Evolutionary conservation across 2,888 invertebrate species (phyloP), one percentile per base, ranked within the genome.

Genomic region (Amiota minor): DNA sequence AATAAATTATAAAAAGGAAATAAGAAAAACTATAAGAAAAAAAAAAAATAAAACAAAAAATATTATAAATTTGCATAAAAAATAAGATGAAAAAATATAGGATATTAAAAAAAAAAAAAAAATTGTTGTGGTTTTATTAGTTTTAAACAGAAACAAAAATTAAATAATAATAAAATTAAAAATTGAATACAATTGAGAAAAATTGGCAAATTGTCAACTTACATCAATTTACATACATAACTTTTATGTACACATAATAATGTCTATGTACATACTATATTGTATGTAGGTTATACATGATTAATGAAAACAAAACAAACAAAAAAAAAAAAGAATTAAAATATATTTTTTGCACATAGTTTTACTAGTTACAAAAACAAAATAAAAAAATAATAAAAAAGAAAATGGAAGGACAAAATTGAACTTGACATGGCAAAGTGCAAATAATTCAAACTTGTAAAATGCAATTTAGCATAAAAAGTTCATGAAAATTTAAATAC

Each of bases 331-430:
- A 76, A 77, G 67, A 23, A 2, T 35, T 35, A 35, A 35, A 75
- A 73, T 78, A 82, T 83, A 81, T 83, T 83, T 83, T 83, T 84
- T 84, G 84, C 84, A 83, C 83, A 83, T 83, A 83, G 83, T 79
- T 76, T 84, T 81, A 83, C 77, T 61, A 61, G 49, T 56, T 68
- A 68, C n/a, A 23, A 68, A n/a, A 64, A 75, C 18, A 45, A 59
- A 62, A 69, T 12, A n/a, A 74, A 74, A 75, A 14, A 11, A 46
- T 20, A 47, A 49, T 49, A 49, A 47, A 45, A 67, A 49, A 45
- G 20, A 16, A 49, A 46, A 67, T 16, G 11, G 14, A 55, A 16
- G 6, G 4, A 35, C 2, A 35, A 6, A 35, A 35, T 35, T 35
- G 35, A 35, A 35, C 35, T 35, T 35, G 35, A 35, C 35, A 35